phyloP scores from a whole-genome alignment of 2,888 invertebrate genomes.

The Choristoneura rosaceana region DNA sequence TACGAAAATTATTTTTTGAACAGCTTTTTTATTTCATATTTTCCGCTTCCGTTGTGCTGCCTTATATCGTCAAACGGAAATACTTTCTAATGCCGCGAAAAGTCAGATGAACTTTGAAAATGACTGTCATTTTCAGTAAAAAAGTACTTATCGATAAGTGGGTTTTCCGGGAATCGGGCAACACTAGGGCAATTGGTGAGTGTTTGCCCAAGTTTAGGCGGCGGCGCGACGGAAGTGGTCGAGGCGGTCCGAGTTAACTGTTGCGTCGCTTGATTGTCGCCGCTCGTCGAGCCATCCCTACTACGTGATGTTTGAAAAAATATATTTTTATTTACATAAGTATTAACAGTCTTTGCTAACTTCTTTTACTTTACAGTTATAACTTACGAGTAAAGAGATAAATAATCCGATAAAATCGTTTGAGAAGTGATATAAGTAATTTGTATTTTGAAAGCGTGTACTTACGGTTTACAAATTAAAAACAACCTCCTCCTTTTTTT shows the following conservation, averaged over 20 bases:
- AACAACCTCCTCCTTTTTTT: too few relatives aligned
- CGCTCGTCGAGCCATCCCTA: slow-evolving; percentile 53
- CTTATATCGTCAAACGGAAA: background rate
- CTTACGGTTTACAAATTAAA: too few relatives aligned
- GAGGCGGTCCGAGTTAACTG: slow-evolving; percentile 79
- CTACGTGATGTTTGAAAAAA: slow-evolving; percentile 31
- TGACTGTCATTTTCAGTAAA: background rate
- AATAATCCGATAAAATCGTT: background rate
- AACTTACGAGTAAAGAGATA: background rate
- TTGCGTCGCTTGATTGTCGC: slow-evolving; percentile 79
- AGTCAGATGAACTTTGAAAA: background rate
- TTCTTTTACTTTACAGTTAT: background rate
- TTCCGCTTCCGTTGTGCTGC: too few relatives aligned
- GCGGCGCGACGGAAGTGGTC: slow-evolving; percentile 76
- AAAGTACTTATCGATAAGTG: slow-evolving; percentile 49
- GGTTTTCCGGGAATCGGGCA: slow-evolving; percentile 46
- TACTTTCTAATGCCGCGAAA: background rate
- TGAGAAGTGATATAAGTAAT: background rate
- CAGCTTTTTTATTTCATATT: too few relatives aligned
- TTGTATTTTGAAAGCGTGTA: too few relatives aligned
- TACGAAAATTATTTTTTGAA: background rate
- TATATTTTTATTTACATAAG: background rate
- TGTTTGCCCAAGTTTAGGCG: slow-evolving; percentile 81
- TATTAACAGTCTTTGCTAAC: background rate
- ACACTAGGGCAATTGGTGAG: slow-evolving; percentile 76